Base-by-base conservation (phyloP, 53 echinoderm and acorn worm species). In the Antedon mediterranea region DNA sequence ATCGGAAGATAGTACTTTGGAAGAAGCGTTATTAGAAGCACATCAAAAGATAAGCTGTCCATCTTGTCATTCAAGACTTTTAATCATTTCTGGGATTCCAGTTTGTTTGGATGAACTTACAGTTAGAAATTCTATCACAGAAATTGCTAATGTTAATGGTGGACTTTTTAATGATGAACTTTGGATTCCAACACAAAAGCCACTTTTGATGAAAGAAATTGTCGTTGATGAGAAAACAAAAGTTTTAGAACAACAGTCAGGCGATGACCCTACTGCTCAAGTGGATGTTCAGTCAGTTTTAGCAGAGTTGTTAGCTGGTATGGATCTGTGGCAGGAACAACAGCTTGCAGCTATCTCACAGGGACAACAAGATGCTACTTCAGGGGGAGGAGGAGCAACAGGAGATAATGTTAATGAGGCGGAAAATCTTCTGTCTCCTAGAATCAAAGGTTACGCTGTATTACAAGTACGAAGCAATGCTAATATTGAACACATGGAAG, bases 161-260 rank as follows among this genome's bases (percentile, higher is more conserved):
- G 91, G 91, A 26, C 88, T 91, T 37, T 91, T 85, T 86, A 81
- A 85, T 72, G 84, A 89, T 41, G 91, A 91, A 71, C 31, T 91
- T 30, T 91, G 84, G 84, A 88, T 91, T 20, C 91, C 91, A n/a
- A 76, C 78, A 30, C 81, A 88, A 71, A 86, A 90, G 26, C 71
- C 72, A 72, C 82, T 79, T 34, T 81, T 77, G 32, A 57, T 73
- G 71, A 76, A 76, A 26, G 78, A 77, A 11, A 43, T 34, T 42
- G 85, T 81, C n/a, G n/a, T n/a, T 82, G 82, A 28, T 29, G 31
- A 32, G 28, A 23, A 31, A 72, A 0, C 3, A 72, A 34, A 78
- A 18, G 29, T 31, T n/a, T 31, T 42, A n/a, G 31, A 34, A 75
- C 43, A 31, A 31, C 29, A 29, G 29, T 30, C 29, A 43, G 78